Evolutionary conservation across 2,888 invertebrate species (phyloP), one percentile per base, ranked within the genome.

Genomic region (Cacoxenus indagator): DNA sequence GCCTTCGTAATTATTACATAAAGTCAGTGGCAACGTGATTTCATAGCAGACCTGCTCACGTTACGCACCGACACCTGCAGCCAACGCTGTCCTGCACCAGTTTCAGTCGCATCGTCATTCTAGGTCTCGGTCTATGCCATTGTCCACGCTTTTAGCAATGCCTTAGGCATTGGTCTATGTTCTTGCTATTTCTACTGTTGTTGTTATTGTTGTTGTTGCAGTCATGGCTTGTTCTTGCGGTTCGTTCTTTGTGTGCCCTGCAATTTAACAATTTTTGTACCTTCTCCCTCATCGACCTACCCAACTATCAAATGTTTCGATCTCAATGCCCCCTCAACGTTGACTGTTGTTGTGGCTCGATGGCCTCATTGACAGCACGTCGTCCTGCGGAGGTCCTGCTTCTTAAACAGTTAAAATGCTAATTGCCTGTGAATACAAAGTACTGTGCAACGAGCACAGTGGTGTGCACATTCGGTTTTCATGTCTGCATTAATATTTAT

Each of bases 391-490:
- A 43, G 17, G 17, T 9, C 48, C 9, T 48, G 29, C 67, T 61
- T 14, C 65, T 45, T 70, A 59, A 62, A 61, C 55, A 64, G 37
- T 59, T 78, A 78, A 78, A 78, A 78, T 78, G 78, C 78, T 78
- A 78, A 78, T 78, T 78, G 78, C 78, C 80, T 78, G 78, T 78
- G 77, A 78, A 78, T 78, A 78, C 74, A 79, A 79, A 78, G 43
- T 37, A 54, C 62, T 31, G 45, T 27, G 14, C n/a, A n/a, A 31
- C 29, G 26, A 19, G 22, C 67, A 57, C 57, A 57, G 26, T 66
- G 79, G 75, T 72, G 65, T 43, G 26, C 51, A 14, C 37, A 51
- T 51, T 22, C 9, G 22, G 22, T 51, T 51, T 37, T 37, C 37
- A 45, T 64, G 27, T 22, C 19, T 51, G 22, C 22, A 51, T 51